Evolutionary conservation across 2,797 vertebrate genomes (phyloP).

Genomic region (Macrochelys suwanniensis): DNA sequence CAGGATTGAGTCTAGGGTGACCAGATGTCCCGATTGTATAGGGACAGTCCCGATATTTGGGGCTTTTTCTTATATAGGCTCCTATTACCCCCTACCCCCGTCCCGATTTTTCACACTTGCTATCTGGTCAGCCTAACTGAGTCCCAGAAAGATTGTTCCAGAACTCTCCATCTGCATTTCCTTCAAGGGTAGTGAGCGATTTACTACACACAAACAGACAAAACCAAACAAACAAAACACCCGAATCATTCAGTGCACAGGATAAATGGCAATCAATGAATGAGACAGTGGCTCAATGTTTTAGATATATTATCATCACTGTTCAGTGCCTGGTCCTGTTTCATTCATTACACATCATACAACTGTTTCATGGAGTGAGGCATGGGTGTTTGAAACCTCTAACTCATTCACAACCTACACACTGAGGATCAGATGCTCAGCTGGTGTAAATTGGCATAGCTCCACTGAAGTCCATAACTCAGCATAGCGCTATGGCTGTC

Average conservation of each 20-base stretch:
- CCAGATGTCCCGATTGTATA: too few species aligned
- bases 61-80: too few species aligned
- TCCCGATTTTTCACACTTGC: too few species aligned
- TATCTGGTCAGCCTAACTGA: not conserved
- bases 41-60: too few species aligned
- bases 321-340: not conserved
- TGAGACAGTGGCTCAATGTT: fast-evolving
- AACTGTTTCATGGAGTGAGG: not conserved
- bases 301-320: fast-evolving
- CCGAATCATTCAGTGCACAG: fast-evolving
- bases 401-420: not conserved
- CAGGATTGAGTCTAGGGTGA: fast-evolving
- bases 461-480: not conserved
- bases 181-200: not conserved
- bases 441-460: not conserved
- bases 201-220: not conserved
- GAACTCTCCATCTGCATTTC: not conserved
- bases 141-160: not conserved
- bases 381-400: not conserved
- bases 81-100: too few species aligned
- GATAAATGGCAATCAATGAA: not conserved
- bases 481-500: not conserved
- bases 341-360: not conserved
- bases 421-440: not conserved
- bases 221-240: not conserved